A percentile compares a stretch with the other conserved stretches of the same genome.
Conservation (phyloP, 2,888 invertebrate genomes). For the Tetragonula carbonaria region DNA sequence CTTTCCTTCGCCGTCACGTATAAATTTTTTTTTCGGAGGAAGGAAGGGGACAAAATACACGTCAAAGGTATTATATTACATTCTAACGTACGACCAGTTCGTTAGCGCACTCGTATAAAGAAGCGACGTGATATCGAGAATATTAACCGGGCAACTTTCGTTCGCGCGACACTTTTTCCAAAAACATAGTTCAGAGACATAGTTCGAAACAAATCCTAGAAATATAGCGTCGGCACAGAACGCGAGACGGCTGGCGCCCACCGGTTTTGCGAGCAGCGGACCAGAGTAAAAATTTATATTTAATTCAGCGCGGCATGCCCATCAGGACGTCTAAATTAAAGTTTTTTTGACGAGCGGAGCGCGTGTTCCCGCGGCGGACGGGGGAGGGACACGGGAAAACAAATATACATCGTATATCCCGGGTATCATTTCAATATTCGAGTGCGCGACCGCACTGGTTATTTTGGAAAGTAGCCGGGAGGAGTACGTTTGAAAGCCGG, state of each 20-base stretch:
- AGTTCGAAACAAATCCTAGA: not conserved
- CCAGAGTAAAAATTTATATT: slow-evolving; percentile 54
- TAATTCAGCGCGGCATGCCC: slow-evolving; percentile 47
- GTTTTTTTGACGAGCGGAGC: slow-evolving; percentile 58
- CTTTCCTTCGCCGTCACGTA: too few relatives aligned
- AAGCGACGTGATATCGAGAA: not conserved
- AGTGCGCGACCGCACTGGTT: slow-evolving; percentile 53
- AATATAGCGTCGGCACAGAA: not conserved
- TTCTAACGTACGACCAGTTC: not conserved
- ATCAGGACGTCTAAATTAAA: slow-evolving; percentile 62
- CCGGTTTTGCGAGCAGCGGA: not conserved
- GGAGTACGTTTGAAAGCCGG: slow-evolving; percentile 58
- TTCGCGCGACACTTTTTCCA: not conserved
- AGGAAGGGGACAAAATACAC: too few relatives aligned
- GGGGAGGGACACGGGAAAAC: slow-evolving; percentile 47
- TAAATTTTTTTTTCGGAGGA: too few relatives aligned
- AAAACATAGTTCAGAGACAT: not conserved
- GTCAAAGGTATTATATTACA: not conserved
- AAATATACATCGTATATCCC: slow-evolving; percentile 58
- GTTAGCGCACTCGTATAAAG: too few relatives aligned
- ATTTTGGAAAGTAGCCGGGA: slow-evolving; percentile 65
- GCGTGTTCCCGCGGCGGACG: slow-evolving; percentile 4
- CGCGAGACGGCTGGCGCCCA: not conserved
- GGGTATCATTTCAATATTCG: slow-evolving; percentile 66
- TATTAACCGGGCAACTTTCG: not conserved